Conservation (phyloP, 2,797 vertebrate species). For the Gymnocypris eckloni region DNA sequence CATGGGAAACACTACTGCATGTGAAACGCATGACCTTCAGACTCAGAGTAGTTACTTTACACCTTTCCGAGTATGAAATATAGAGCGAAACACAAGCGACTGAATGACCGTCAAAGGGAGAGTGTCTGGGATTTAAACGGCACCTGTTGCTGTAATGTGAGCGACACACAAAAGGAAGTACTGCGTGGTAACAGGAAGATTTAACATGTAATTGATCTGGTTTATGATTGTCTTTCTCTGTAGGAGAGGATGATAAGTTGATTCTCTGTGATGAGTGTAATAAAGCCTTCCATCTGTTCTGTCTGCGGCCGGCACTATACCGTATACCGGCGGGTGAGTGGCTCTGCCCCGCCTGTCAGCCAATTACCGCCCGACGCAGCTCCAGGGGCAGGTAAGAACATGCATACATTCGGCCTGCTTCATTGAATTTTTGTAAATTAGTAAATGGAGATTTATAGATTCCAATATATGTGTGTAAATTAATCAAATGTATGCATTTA, state of each 20-base stretch:
- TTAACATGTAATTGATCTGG: slow-evolving; percentile 32
- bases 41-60: neutral
- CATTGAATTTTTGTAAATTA: neutral
- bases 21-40: neutral
- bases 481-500: too few relatives aligned
- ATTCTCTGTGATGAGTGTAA: slow-evolving; percentile 98
- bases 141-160: slow-evolving; percentile 32
- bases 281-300: slow-evolving; percentile 98
- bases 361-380: slow-evolving; percentile 86
- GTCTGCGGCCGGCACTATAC: slow-evolving; percentile 91
- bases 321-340: slow-evolving; percentile 93
- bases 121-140: slow-evolving; percentile 6
- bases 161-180: neutral
- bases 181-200: slow-evolving; percentile 11
- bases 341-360: slow-evolving; percentile 96
- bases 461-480: too few relatives aligned
- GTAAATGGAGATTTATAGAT: too few relatives aligned
- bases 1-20: neutral
- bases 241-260: slow-evolving; percentile 96
- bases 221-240: slow-evolving; percentile 32
- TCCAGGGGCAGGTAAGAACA: slow-evolving; percentile 85
- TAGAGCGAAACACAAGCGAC: neutral
- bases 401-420: neutral
- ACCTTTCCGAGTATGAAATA: neutral
- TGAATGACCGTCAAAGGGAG: neutral